Evolutionary conservation across 2,797 vertebrate species (phyloP).

Genomic region (Capromys pilorides): DNA sequence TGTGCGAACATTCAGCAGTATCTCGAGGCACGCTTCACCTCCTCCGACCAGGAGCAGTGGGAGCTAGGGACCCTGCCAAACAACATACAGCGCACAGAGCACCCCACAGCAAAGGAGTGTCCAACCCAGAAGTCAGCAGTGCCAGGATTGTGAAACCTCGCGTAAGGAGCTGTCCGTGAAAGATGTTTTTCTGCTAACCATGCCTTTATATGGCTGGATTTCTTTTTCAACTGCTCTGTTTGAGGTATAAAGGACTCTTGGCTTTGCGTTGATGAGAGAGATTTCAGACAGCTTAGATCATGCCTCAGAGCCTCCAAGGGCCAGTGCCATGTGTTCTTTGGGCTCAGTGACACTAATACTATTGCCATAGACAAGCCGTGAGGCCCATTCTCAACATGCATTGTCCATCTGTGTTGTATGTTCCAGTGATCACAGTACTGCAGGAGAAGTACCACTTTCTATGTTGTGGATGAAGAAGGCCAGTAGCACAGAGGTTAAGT

Average conservation of each 20-base stretch:
- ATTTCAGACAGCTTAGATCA: slow-evolving; percentile 6
- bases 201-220: slow-evolving; percentile 62
- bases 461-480: background rate
- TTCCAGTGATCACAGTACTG: background rate
- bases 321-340: background rate
- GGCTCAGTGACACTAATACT: background rate
- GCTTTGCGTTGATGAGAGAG: slow-evolving; percentile 63
- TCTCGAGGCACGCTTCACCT: background rate
- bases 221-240: slow-evolving; percentile 53
- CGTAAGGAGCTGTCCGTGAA: background rate
- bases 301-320: background rate
- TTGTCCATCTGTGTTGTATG: background rate
- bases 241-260: slow-evolving; percentile 37
- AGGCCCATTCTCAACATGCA: background rate
- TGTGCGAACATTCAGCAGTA: background rate
- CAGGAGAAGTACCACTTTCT: background rate
- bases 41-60: background rate
- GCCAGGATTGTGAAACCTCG: background rate
- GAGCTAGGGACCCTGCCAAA: background rate
- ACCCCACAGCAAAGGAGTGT: background rate
- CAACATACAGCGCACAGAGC: background rate
- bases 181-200: slow-evolving; percentile 56
- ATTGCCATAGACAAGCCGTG: background rate
- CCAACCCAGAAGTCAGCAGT: background rate
- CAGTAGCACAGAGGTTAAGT: background rate